A percentile compares a stretch with the other conserved stretches of the same genome.
Evolutionary conservation across 2,888 invertebrate species (phyloP).

Genomic region (Tridacna gigas): DNA sequence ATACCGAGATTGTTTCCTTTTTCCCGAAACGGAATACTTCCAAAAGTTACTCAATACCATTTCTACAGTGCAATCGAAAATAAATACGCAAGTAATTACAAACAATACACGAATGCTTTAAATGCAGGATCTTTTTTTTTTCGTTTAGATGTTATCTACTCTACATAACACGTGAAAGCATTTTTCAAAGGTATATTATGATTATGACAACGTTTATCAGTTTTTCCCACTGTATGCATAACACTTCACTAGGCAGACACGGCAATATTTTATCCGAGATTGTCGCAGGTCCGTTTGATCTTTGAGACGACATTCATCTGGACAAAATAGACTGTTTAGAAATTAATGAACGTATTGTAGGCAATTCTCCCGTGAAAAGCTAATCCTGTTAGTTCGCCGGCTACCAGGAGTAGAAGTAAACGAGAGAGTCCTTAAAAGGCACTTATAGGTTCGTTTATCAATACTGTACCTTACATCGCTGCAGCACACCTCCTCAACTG

Average conservation of each 20-base stretch:
- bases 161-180: neutral
- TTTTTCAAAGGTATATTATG: neutral
- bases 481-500: too few relatives aligned
- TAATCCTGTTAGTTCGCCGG: neutral
- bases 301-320: neutral
- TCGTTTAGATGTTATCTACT: neutral
- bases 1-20: too few relatives aligned
- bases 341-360: neutral
- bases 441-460: too few relatives aligned
- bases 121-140: neutral
- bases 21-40: too few relatives aligned
- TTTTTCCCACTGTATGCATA: neutral
- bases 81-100: too few relatives aligned
- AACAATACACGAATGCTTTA: neutral
- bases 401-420: too few relatives aligned
- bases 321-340: conserved; percentile 9
- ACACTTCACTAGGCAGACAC: conserved; percentile 5
- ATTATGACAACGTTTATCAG: neutral
- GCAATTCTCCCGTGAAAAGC: neutral
- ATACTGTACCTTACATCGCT: too few relatives aligned
- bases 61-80: too few relatives aligned
- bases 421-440: too few relatives aligned
- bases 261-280: neutral
- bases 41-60: too few relatives aligned
- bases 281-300: neutral